These are phyloP conservation scores for Chelonus insularis DNA, from an alignment of 1,140 invertebrate genomes.

Conservation along the genomic window DNA sequence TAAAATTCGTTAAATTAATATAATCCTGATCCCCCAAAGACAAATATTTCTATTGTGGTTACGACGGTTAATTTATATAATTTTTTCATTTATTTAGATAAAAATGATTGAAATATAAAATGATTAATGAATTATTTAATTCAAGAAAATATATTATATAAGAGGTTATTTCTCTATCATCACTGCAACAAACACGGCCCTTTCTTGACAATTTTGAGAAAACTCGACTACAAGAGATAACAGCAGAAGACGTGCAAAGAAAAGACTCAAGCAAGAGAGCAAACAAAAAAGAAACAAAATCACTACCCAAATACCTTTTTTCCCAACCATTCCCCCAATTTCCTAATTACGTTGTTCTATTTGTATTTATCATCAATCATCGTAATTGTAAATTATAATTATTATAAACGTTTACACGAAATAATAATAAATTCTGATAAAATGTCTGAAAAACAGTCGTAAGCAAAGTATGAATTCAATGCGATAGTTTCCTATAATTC, in stretches of 20 bases:
- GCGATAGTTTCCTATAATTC: slow-evolving; percentile 5
- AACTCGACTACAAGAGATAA: background rate
- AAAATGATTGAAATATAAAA: too few species aligned
- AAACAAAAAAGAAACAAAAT: background rate
- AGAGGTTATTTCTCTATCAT: too few species aligned
- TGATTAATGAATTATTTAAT: too few species aligned
- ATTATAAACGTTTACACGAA: slow-evolving; percentile 62
- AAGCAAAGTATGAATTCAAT: slow-evolving; percentile 11
- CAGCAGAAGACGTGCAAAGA: background rate
- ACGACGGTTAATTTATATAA: too few species aligned
- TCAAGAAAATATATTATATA: too few species aligned
- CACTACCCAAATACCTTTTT: background rate
- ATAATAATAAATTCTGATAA: slow-evolving; percentile 63
- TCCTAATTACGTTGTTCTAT: slow-evolving; percentile 52
- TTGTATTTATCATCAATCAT: slow-evolving; percentile 61
- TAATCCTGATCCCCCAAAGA: too few species aligned
- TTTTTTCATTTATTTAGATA: too few species aligned
- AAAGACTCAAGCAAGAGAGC: background rate
- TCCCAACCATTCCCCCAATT: slow-evolving; percentile 34
- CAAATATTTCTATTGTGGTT: too few species aligned
- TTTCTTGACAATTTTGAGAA: too few species aligned
- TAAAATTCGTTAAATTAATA: too few species aligned
- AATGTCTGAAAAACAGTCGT: slow-evolving; percentile 51
- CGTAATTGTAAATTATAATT: slow-evolving; percentile 63
- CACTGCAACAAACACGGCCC: too few species aligned